Conservation (phyloP, 2,888 invertebrate species). For the Creontiades dilutus region DNA sequence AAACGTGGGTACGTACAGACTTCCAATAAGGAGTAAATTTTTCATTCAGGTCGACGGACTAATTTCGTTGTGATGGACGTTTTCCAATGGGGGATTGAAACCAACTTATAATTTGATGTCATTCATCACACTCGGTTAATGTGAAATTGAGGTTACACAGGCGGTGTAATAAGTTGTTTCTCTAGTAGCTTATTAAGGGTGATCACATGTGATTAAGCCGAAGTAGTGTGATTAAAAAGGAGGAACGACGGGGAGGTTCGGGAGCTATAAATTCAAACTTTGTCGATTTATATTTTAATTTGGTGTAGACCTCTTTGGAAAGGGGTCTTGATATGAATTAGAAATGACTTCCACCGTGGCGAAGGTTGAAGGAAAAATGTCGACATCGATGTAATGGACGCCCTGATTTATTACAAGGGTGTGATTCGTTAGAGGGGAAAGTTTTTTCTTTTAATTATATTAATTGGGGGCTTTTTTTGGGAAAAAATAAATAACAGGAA, state of each 20-base stretch:
- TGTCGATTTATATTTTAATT: conserved; percentile 42
- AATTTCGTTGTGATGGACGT: background rate
- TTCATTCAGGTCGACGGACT: conserved; percentile 15
- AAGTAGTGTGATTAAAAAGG: conserved; percentile 50
- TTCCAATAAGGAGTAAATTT: background rate
- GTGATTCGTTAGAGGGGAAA: conserved; percentile 46
- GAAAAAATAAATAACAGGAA: background rate
- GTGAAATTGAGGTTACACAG: conserved; percentile 44
- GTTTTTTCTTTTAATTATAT: conserved; percentile 47
- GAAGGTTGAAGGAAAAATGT: conserved; percentile 48
- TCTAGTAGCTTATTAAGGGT: conserved; percentile 58
- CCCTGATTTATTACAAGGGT: conserved; percentile 44
- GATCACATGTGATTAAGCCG: conserved; percentile 56
- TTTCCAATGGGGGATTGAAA: conserved; percentile 23
- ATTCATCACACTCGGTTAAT: conserved; percentile 65
- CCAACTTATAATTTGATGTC: conserved; percentile 63
- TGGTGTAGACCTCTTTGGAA: conserved; percentile 27
- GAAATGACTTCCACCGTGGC: conserved; percentile 23
- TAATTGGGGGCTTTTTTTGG: conserved; percentile 23
- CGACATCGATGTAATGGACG: conserved; percentile 47
- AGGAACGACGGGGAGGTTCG: conserved; percentile 15
- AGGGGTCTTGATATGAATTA: conserved; percentile 28
- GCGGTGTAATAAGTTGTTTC: conserved; percentile 43
- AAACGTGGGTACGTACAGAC: too few relatives aligned
- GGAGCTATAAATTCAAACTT: conserved; percentile 32